phyloP scores from a whole-genome alignment of 2,797 vertebrate species.

The Chromis chromis region DNA sequence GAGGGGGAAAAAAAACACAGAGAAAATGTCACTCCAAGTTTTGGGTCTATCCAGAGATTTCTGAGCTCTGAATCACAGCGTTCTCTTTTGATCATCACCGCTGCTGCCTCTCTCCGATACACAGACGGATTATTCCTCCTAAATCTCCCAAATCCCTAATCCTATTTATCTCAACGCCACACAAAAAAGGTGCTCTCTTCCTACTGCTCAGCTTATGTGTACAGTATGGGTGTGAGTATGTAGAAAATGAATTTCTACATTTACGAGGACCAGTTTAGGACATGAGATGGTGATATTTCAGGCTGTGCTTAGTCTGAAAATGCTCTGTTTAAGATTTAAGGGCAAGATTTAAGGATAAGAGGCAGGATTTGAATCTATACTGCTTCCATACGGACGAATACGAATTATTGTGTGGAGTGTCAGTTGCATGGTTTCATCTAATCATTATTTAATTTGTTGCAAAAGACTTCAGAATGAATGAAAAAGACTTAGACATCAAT shows the following conservation, averaged over 20 bases:
- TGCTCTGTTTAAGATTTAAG: constrained; percentile 15
- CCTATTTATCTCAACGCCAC: constrained; percentile 82
- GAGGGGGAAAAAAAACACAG: constrained; percentile 23
- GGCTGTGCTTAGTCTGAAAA: constrained; percentile 24
- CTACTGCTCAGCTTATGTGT: constrained; percentile 73
- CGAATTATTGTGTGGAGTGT: neutral
- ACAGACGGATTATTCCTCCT: constrained; percentile 80
- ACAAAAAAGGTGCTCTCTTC: constrained; percentile 79
- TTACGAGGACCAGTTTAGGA: constrained; percentile 42
- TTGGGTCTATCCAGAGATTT: constrained; percentile 66
- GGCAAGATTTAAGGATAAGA: constrained; percentile 1
- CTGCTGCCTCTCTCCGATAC: constrained; percentile 77
- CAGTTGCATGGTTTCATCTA: neutral
- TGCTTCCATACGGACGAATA: neutral
- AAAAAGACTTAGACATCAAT: neutral
- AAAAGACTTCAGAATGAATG: neutral
- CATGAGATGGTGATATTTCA: constrained; percentile 20
- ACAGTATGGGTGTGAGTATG: constrained; percentile 58
- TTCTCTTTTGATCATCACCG: constrained; percentile 78
- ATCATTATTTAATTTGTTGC: neutral
- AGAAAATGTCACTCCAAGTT: constrained; percentile 70
- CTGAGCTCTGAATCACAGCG: constrained; percentile 69
- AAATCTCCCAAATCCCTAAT: constrained; percentile 85
- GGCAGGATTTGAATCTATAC: neutral
- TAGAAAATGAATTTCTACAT: constrained; percentile 43